Evolutionary conservation across 1,140 invertebrate genomes (phyloP), one percentile per base, ranked within the genome.

Genomic region (Macrobrachium rosenbergii): DNA sequence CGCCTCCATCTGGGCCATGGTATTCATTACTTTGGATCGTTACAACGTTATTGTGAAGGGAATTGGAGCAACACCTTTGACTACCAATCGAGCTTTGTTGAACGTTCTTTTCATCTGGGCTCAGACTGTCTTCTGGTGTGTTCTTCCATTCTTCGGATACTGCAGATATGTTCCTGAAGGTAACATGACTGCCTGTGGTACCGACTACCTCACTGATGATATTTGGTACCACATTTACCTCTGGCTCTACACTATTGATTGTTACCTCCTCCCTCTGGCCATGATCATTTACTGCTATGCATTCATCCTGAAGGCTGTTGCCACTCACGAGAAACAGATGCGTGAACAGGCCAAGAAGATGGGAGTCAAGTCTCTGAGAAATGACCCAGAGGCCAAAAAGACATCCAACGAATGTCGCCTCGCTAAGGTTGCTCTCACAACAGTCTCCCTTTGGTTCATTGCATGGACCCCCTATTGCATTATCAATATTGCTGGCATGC

Each of bases 241-340:
- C 23, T 19, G 43, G 43, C 37, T 78, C 16, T 78, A 78, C 23
- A 82, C 80, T 43, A 17, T 89, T 21, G 82, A 87, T 72, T 88
- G 82, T 85, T 90, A 82, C 45, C n/a, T 78, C 17, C 8, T 90
- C 12, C 90, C 90, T 8, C 59, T 90, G n/a, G n/a, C 76, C 28
- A 14, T 83, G 43, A 90, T 90, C 64, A 64, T 92, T 43, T 91
- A 91, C 88, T 92, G 91, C 82, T 93, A 93, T 90, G 90, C 89
- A 81, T 89, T 91, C 87, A 93, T 93, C 83, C 91, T 93, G 45
- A 90, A 90, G 43, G 91, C 93, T 43, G 92, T 93, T 45, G 90
- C 90, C 11, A 90, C 90, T 43, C 93, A 93, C 89, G 92, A 93
- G 88, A 91, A 91, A 63, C 91, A 92, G 86, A 92, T 93, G 90